Evolutionary conservation across 2,797 vertebrate genomes (phyloP).

Genomic region (Phalloptychus januarius): DNA sequence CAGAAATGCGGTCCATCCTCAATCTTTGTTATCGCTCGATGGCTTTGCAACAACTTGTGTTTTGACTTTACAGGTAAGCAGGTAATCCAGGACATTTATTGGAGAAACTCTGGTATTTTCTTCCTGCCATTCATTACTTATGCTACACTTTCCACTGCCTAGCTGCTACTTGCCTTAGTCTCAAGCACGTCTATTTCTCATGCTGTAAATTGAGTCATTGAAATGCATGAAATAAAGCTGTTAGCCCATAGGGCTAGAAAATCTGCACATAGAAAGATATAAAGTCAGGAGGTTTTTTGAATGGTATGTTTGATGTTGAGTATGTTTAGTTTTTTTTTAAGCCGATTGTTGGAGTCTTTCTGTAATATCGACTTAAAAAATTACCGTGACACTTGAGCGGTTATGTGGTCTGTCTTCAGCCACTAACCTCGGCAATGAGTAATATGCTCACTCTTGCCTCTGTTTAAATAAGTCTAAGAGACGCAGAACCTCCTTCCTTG

Average conservation of each 20-base stretch:
- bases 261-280: slow-evolving; percentile 1
- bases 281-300: slow-evolving; percentile 5
- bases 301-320: neutral
- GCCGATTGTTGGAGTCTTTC: slow-evolving; percentile 19
- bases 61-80: neutral
- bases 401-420: slow-evolving; percentile 61
- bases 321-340: slow-evolving; percentile 21
- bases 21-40: neutral
- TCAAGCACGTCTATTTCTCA: slow-evolving; percentile 25
- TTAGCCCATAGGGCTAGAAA: slow-evolving; percentile 26
- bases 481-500: slow-evolving; percentile 48
- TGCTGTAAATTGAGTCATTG: slow-evolving; percentile 27
- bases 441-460: slow-evolving; percentile 48
- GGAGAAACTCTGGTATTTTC: slow-evolving; percentile 40
- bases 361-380: slow-evolving; percentile 28
- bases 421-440: slow-evolving; percentile 49
- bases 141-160: slow-evolving; percentile 11
- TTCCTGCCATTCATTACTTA: slow-evolving; percentile 30
- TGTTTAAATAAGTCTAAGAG: slow-evolving; percentile 72
- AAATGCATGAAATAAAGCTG: slow-evolving; percentile 42
- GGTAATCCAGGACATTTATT: slow-evolving; percentile 36
- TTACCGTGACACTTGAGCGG: slow-evolving; percentile 42
- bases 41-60: neutral
- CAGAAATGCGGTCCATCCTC: neutral
- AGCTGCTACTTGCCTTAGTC: slow-evolving; percentile 28